These are phyloP conservation scores for Luehdorfia chinensis DNA, from an alignment of 1,140 invertebrate genomes.

Conservation along the genomic window DNA sequence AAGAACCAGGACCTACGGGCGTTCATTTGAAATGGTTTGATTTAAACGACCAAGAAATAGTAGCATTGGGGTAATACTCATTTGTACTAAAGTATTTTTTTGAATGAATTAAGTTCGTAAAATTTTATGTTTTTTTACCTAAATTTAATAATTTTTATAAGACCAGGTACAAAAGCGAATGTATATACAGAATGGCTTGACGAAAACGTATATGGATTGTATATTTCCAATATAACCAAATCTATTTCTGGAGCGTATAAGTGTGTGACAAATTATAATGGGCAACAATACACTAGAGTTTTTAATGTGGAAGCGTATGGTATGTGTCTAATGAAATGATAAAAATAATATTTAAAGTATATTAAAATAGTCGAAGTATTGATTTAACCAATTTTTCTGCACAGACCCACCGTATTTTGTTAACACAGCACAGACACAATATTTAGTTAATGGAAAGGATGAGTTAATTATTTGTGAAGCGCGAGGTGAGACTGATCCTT, in stretches of 20 bases:
- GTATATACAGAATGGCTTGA: conserved; percentile 45
- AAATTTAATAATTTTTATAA: conserved; percentile 61
- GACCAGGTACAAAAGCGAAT: conserved; percentile 62
- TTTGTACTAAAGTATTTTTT: background rate
- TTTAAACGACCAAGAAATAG: conserved; percentile 31
- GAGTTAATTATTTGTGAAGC: conserved; percentile 47
- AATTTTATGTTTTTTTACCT: conserved; percentile 21
- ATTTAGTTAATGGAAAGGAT: conserved; percentile 37
- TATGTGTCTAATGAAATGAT: conserved; percentile 25
- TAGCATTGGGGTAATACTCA: conserved; percentile 36
- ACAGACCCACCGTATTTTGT: conserved; percentile 51
- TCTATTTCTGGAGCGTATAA: conserved; percentile 48
- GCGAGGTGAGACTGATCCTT: conserved; percentile 33
- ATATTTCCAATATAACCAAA: conserved; percentile 44
- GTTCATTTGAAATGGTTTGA: conserved; percentile 44
- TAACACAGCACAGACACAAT: conserved; percentile 39
- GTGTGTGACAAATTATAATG: conserved; percentile 42
- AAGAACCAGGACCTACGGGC: conserved; percentile 24
- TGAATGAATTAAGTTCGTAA: too few relatives aligned
- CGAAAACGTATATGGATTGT: conserved; percentile 30
- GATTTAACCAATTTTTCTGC: conserved; percentile 17
- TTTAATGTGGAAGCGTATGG: conserved; percentile 46
- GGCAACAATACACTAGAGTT: conserved; percentile 27
- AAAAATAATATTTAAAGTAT: background rate
- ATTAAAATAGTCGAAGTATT: background rate